Evolutionary conservation across 37 sponge, comb jelly and placozoan genomes (phyloP).

Genomic region (Oopsacas minuta): DNA sequence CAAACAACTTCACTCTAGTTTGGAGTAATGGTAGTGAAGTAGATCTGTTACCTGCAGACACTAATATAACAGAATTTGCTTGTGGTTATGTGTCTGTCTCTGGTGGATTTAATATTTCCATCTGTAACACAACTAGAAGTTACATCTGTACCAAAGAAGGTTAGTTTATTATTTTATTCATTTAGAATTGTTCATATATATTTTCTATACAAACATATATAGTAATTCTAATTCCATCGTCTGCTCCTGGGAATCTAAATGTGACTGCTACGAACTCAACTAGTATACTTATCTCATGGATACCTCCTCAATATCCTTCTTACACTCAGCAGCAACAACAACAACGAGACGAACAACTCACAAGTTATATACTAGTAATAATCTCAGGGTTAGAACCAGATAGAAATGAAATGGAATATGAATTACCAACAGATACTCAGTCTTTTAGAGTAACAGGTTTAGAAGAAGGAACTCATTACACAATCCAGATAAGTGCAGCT

Average conservation of each 20-base stretch:
- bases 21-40: neutral
- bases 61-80: neutral
- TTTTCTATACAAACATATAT: neutral
- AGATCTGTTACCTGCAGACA: neutral
- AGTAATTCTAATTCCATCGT: neutral
- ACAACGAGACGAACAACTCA: neutral
- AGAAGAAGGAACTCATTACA: neutral
- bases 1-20: neutral
- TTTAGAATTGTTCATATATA: neutral
- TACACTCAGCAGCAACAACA: neutral
- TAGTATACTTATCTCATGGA: neutral
- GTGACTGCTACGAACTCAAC: neutral
- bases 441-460: neutral
- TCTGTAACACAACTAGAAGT: neutral
- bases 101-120: neutral
- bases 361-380: neutral
- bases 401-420: neutral
- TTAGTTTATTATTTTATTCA: neutral
- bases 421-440: neutral
- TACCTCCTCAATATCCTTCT: neutral
- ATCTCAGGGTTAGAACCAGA: neutral
- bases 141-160: constrained; percentile 14
- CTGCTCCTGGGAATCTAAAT: neutral
- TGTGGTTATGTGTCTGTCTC: neutral
- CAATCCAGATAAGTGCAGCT: neutral